Evolutionary conservation across 2,888 invertebrate genomes (phyloP).

Genomic region (Drosophila suboccidentalis): DNA sequence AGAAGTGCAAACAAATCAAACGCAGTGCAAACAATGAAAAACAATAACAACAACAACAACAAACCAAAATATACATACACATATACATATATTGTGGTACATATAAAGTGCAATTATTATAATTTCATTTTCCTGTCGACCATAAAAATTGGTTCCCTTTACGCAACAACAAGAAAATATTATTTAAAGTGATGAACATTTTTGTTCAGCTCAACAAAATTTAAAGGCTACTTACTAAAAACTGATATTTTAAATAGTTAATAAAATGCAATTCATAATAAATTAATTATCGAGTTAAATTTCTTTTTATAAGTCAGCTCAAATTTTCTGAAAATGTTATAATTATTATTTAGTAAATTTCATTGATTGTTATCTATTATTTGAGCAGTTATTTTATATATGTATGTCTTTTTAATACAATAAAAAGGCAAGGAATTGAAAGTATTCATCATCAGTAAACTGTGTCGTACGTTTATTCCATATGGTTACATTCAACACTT

Average conservation of each 20-base stretch:
- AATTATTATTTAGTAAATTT: too few species aligned
- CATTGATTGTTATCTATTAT: too few species aligned
- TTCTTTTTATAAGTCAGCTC: too few species aligned
- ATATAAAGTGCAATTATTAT: slow-evolving; percentile 67
- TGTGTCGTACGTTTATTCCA: slow-evolving; percentile 22
- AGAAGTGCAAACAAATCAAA: slow-evolving; percentile 67
- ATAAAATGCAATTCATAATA: neutral
- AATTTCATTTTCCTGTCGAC: slow-evolving; percentile 69
- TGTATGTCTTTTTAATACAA: too few species aligned
- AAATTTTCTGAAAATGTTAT: too few species aligned
- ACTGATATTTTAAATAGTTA: slow-evolving; percentile 25
- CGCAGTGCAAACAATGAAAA: slow-evolving; percentile 58
- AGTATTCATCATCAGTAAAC: slow-evolving; percentile 22
- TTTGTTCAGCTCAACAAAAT: slow-evolving; percentile 9
- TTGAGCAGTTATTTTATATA: too few species aligned
- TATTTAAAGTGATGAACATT: slow-evolving; percentile 31
- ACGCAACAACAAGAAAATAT: slow-evolving; percentile 14
- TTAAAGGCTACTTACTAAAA: slow-evolving; percentile 16
- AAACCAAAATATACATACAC: slow-evolving; percentile 31
- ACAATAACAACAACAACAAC: slow-evolving; percentile 41
- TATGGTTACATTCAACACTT: neutral
- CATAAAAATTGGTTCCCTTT: slow-evolving; percentile 58
- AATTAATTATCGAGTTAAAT: neutral
- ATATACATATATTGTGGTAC: neutral
- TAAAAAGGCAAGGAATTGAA: slow-evolving; percentile 8